Evolutionary conservation across 2,797 vertebrate genomes (phyloP).

Genomic region (Falco biarmicus): DNA sequence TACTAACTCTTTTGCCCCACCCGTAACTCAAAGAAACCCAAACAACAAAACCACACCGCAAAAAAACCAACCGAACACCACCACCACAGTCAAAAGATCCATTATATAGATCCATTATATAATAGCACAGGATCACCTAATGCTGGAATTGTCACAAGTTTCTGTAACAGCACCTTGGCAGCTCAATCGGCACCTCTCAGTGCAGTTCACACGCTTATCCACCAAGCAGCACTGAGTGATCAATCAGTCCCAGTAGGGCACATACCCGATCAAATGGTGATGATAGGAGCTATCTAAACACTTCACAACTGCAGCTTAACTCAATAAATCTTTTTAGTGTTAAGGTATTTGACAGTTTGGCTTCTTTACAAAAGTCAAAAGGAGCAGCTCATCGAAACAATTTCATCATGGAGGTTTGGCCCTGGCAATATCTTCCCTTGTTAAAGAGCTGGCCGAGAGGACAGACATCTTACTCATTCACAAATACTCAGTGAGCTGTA

Average conservation of each 20-base stretch:
- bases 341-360: neutral
- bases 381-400: neutral
- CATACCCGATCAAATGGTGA: neutral
- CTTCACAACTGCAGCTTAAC: neutral
- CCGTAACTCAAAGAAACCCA: neutral
- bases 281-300: neutral
- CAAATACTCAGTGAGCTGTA: neutral
- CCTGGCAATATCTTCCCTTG: neutral
- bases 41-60: neutral
- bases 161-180: slow-evolving; percentile 14
- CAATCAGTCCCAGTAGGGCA: neutral
- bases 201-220: neutral
- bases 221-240: neutral
- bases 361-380: neutral
- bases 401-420: neutral
- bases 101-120: neutral
- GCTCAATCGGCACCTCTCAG: slow-evolving; percentile 31
- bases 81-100: neutral
- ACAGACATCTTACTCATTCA: neutral
- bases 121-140: neutral
- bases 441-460: neutral
- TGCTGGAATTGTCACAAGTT: neutral
- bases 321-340: neutral
- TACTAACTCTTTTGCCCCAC: neutral
- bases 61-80: neutral